phyloP scores from a whole-genome alignment of 30 jellyfish, hydroid and myxozoan genomes.

The Clytia hemisphaerica region DNA sequence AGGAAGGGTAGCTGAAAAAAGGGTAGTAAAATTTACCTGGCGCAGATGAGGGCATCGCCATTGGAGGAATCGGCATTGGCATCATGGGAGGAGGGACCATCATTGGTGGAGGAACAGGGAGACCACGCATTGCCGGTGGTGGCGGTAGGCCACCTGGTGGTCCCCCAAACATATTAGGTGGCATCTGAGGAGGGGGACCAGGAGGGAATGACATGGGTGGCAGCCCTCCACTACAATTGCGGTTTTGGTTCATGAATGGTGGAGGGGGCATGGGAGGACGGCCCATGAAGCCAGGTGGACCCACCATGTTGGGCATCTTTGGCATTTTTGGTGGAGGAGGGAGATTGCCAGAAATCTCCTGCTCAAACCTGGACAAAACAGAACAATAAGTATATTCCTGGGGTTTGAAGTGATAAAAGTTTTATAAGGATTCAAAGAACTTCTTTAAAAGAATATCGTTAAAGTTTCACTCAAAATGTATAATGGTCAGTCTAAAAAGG shows the following conservation, averaged over 20 bases:
- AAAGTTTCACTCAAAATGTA: too few species aligned
- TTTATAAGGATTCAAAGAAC: neutral
- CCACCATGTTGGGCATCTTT: neutral
- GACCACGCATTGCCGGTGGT: slow-evolving; percentile 24
- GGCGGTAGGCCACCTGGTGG: slow-evolving; percentile 10
- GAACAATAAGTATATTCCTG: neutral
- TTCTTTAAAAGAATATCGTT: too few species aligned
- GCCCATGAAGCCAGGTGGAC: slow-evolving; percentile 5
- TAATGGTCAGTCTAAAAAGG: too few species aligned
- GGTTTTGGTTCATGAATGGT: slow-evolving; percentile 6
- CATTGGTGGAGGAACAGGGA: slow-evolving; percentile 67
- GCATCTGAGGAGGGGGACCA: slow-evolving; percentile 18
- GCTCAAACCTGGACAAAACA: slow-evolving; percentile 66
- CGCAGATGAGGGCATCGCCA: slow-evolving; percentile 44
- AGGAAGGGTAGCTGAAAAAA: too few species aligned
- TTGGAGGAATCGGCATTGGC: slow-evolving; percentile 68
- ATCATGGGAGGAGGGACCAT: slow-evolving; percentile 35
- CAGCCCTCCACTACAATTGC: neutral
- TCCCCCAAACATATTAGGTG: slow-evolving; percentile 16
- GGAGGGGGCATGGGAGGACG: neutral
- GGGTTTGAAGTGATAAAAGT: neutral
- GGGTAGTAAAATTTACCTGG: neutral
- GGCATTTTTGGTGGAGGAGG: slow-evolving; percentile 98
- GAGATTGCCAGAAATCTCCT: slow-evolving; percentile 80
- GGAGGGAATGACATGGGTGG: slow-evolving; percentile 7